phyloP scores from a whole-genome alignment of 2,113 vertebrate species.

The Polyodon spathula region DNA sequence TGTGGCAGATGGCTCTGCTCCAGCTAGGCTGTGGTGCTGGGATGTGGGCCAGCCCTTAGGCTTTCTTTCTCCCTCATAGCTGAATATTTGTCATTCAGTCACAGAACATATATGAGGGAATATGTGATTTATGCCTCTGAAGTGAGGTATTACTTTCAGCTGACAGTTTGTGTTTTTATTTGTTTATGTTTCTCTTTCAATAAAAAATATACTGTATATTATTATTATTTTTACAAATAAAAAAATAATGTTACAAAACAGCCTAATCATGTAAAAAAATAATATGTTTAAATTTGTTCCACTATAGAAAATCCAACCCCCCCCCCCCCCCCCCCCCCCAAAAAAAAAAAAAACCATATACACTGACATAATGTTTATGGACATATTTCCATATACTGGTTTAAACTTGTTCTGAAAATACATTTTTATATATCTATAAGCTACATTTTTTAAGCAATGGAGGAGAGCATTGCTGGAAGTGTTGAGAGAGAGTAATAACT shows the following conservation, averaged over 20 bases:
- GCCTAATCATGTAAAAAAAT: too few species aligned
- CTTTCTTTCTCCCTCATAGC: constrained; percentile 45
- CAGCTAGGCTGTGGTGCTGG: constrained; percentile 52
- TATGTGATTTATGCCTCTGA: constrained; percentile 2
- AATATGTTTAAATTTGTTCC: too few species aligned
- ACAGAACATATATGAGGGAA: constrained; percentile 4
- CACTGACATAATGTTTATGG: too few species aligned
- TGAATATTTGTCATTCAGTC: constrained; percentile 40
- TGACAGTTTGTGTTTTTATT: constrained; percentile 19
- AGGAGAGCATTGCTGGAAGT: too few species aligned
- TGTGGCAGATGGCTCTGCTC: constrained; percentile 68
- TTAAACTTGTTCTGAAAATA: too few species aligned
- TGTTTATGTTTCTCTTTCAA: constrained; percentile 39
- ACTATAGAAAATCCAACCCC: constrained; percentile 4
- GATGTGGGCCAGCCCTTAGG: constrained; percentile 58
- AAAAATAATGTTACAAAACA: too few species aligned
- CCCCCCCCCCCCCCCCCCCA: neutral
- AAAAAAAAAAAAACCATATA: neutral
- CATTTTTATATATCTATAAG: too few species aligned
- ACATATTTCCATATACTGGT: too few species aligned
- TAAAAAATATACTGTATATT: too few species aligned
- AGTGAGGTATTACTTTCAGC: constrained; percentile 1
- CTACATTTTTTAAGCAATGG: too few species aligned
- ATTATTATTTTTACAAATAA: neutral
- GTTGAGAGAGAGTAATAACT: too few species aligned